A percentile compares a stretch with the other conserved stretches of the same genome.
Evolutionary conservation across 1,140 invertebrate species (phyloP).

Genomic region (Apis florea): DNA sequence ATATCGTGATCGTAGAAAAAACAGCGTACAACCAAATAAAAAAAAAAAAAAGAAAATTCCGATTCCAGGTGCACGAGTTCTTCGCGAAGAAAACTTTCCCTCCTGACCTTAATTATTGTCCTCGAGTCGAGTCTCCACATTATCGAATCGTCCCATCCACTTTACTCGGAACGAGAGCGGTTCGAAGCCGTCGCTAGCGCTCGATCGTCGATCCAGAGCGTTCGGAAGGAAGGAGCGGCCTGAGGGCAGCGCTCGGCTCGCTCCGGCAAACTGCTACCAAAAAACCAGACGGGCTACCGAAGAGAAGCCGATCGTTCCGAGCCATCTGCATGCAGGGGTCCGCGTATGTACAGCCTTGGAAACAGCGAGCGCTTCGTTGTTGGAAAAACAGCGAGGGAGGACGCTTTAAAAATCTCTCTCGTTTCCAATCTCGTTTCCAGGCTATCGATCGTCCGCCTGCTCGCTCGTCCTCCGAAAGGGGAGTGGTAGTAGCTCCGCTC

Average conservation of each 20-base stretch:
- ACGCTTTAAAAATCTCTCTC: background rate
- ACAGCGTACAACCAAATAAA: too few species aligned
- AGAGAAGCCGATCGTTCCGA: constrained; percentile 67
- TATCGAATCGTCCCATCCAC: too few species aligned
- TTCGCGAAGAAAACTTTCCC: too few species aligned
- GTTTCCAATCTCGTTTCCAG: constrained; percentile 9
- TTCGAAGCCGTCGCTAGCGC: constrained; percentile 46
- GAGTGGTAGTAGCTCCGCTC: constrained; percentile 3
- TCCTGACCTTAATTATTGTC: too few species aligned
- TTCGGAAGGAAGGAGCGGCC: constrained; percentile 68
- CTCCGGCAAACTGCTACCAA: constrained; percentile 74
- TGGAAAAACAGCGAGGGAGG: too few species aligned
- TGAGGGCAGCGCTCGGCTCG: constrained; percentile 60
- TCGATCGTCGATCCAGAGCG: constrained; percentile 50
- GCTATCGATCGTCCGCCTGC: constrained; percentile 24
- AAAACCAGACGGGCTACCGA: constrained; percentile 77
- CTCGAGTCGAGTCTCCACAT: too few species aligned
- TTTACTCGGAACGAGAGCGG: background rate
- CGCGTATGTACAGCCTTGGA: too few species aligned
- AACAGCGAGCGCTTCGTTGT: background rate
- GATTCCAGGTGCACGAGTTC: too few species aligned
- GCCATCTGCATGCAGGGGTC: constrained; percentile 56
- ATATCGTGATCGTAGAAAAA: too few species aligned
- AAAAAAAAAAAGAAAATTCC: too few species aligned
- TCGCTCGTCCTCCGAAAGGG: constrained; percentile 13